phyloP scores from a whole-genome alignment of 2,797 vertebrate genomes.

The Choloepus didactylus region DNA sequence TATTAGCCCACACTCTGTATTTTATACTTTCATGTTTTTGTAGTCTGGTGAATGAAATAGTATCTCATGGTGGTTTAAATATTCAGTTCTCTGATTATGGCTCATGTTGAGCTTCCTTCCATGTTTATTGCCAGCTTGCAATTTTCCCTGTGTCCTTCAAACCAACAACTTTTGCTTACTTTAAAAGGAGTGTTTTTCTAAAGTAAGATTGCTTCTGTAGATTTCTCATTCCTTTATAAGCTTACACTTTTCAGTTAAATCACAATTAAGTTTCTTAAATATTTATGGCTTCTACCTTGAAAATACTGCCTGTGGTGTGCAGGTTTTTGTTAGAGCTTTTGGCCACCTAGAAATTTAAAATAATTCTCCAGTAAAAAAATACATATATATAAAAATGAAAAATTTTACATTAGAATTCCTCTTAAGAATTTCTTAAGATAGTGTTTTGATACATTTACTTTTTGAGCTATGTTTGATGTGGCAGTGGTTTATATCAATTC shows the following conservation, averaged over 20 bases:
- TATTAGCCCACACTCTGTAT: not conserved
- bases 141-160: not conserved
- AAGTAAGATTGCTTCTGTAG: conserved; percentile 15
- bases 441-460: conserved; percentile 11
- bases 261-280: not conserved
- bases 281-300: not conserved
- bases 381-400: not conserved
- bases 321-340: not conserved
- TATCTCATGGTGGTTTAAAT: not conserved
- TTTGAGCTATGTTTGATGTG: not conserved
- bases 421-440: not conserved
- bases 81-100: not conserved
- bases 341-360: not conserved
- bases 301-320: not conserved
- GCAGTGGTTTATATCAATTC: not conserved
- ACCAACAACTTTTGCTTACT: not conserved
- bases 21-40: not conserved
- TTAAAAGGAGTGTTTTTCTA: conserved; percentile 24
- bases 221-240: not conserved
- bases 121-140: not conserved
- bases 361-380: not conserved
- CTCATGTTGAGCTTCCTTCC: conserved; percentile 6
- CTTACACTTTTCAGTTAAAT: not conserved
- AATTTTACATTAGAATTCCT: conserved; percentile 30
- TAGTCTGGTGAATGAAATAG: not conserved